A percentile compares a stretch with the other conserved stretches of the same genome.
phyloP scores from a whole-genome alignment of 1,140 invertebrate species.

The Bombyx mori region ASM3026992v2 NC_085116.1:5433501-5434000 shows the following conservation, averaged over 20 bases:
- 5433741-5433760: too few relatives aligned
- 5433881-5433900: constrained; percentile 6
- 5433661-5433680: too few relatives aligned
- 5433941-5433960: neutral
- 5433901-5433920: neutral
- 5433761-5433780: too few relatives aligned
- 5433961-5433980: neutral
- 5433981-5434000: neutral
- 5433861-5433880: constrained; percentile 2
- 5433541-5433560: constrained; percentile 6
- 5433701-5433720: too few relatives aligned
- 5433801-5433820: too few relatives aligned
- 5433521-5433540: constrained; percentile 16
- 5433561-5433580: constrained; percentile 1
- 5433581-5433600: neutral
- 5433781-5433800: too few relatives aligned
- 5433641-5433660: too few relatives aligned
- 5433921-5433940: neutral
- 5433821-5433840: too few relatives aligned
- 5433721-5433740: too few relatives aligned
- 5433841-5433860: neutral
- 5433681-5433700: too few relatives aligned
- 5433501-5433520: constrained; percentile 6
- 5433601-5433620: too few relatives aligned
- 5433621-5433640: too few relatives aligned